These are phyloP conservation scores for Mustelus asterias DNA, from an alignment of 2,113 vertebrate genomes.

Conservation along the genomic window DNA sequence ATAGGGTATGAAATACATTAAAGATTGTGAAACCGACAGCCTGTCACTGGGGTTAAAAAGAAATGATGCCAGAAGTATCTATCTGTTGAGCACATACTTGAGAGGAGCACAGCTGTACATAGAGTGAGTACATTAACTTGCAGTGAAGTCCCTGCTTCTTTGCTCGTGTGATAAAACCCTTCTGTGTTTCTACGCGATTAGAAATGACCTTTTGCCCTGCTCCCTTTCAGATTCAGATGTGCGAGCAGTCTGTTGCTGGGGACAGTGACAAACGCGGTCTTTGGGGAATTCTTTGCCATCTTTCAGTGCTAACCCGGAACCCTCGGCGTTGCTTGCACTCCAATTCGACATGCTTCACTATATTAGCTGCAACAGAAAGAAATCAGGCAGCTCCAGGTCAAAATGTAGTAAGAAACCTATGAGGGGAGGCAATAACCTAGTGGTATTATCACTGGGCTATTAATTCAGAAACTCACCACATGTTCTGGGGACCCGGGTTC, in stretches of 20 bases:
- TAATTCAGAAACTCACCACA: no score
- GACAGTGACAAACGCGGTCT: constrained; percentile 21
- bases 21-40: neutral
- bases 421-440: no score
- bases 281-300: neutral
- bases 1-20: neutral
- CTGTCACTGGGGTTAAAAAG: neutral
- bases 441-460: no score
- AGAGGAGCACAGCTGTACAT: constrained; percentile 23
- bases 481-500: no score
- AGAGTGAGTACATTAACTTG: constrained; percentile 15
- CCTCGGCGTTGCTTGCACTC: neutral
- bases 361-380: neutral
- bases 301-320: constrained; percentile 5
- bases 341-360: neutral
- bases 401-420: neutral
- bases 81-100: neutral
- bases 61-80: neutral
- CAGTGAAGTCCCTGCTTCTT: neutral
- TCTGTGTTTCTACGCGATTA: constrained; percentile 14
- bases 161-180: neutral
- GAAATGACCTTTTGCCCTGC: constrained; percentile 23
- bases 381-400: neutral
- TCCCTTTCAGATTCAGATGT: neutral
- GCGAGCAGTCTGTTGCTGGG: constrained; percentile 27